A percentile compares a stretch with the other conserved stretches of the same genome.
Evolutionary conservation across 2,113 vertebrate genomes (phyloP).

Genomic region (Daphoenositta chrysoptera): DNA sequence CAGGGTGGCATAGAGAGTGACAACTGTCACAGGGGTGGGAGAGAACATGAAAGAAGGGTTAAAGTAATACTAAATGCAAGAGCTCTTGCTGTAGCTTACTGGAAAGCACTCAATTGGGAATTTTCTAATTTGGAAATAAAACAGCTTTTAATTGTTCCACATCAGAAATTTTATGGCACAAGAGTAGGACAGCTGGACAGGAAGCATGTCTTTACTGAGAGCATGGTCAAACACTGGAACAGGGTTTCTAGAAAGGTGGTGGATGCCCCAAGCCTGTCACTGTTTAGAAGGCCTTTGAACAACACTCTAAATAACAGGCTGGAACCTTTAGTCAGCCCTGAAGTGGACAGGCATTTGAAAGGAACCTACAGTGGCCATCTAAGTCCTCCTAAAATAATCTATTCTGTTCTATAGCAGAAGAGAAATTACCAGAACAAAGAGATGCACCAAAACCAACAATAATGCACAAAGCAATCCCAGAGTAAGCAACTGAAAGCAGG

Average conservation of each 20-base stretch:
- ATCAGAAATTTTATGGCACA: not conserved
- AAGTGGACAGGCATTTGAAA: not conserved
- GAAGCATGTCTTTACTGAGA: not conserved
- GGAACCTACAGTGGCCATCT: not conserved
- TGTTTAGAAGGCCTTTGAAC: not conserved
- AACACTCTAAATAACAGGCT: not conserved
- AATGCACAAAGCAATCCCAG: not conserved
- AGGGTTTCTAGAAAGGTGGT: not conserved
- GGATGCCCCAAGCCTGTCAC: not conserved
- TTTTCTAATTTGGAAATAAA: not conserved
- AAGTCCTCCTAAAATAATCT: not conserved
- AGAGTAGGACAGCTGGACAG: not conserved
- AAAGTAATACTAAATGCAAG: not conserved
- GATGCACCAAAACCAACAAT: not conserved
- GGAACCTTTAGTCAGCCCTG: not conserved
- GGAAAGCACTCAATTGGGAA: not conserved
- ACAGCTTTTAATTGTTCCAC: not conserved
- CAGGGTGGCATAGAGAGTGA: slow-evolving; percentile 94
- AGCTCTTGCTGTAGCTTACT: not conserved
- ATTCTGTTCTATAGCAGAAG: not conserved
- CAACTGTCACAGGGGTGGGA: slow-evolving; percentile 73
- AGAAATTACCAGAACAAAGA: not conserved
- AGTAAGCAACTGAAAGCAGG: not conserved
- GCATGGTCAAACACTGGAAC: not conserved
- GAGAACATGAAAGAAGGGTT: not conserved